These are phyloP conservation scores for Taeniopygia guttata DNA, from an alignment of 2,797 vertebrate species.

Conservation along the genomic window DNA sequence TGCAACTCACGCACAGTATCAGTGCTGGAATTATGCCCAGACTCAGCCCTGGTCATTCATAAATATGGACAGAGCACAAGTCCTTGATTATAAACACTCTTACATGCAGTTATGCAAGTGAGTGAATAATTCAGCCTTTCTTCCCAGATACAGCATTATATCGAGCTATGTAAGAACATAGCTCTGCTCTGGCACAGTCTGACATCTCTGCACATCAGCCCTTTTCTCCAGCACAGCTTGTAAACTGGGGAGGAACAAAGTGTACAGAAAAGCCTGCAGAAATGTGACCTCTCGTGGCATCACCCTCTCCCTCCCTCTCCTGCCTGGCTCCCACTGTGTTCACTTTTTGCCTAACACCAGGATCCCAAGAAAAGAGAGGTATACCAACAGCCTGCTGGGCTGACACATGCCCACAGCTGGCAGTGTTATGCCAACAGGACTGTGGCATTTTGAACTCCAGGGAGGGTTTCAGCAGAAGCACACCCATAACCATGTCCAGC, in stretches of 20 bases:
- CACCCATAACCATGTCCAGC: neutral
- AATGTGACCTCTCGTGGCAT: neutral
- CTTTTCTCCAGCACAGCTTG: neutral
- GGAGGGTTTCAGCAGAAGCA: neutral
- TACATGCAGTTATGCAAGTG: conserved; percentile 10
- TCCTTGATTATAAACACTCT: conserved; percentile 46
- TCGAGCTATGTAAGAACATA: neutral
- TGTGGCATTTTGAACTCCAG: neutral
- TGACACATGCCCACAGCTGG: neutral
- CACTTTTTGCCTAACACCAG: neutral
- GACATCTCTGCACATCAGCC: neutral
- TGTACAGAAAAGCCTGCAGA: neutral
- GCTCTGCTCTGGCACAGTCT: neutral
- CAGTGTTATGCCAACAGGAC: neutral
- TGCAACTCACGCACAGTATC: conserved; percentile 33
- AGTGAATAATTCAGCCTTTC: conserved; percentile 44
- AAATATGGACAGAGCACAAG: conserved; percentile 49
- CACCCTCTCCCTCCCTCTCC: neutral
- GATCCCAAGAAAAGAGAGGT: neutral
- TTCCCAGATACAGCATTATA: conserved; percentile 8
- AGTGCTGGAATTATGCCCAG: conserved; percentile 8
- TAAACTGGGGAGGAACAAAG: neutral
- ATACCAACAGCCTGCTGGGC: neutral
- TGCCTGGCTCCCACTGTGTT: rapidly evolving
- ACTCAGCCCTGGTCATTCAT: conserved; percentile 50